Percentiles rank a stretch among this genome's conserved stretches.
phyloP scores from a whole-genome alignment of 2,113 vertebrate genomes.

The Ahaetulla prasina region DNA sequence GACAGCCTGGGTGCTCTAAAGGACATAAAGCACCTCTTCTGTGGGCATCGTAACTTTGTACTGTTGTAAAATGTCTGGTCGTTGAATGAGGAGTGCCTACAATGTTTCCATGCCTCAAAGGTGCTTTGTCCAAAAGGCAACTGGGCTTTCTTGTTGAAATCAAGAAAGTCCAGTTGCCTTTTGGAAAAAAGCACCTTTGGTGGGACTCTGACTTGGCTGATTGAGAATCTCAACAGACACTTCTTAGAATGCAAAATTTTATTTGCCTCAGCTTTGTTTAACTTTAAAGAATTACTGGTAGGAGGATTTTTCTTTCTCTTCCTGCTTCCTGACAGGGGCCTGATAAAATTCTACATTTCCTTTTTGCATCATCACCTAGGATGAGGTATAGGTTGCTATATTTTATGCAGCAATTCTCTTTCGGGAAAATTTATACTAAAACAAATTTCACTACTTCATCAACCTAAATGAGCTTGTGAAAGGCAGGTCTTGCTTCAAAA shows the following conservation, averaged over 20 bases:
- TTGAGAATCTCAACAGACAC: neutral
- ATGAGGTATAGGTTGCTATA: neutral
- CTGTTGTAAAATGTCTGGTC: neutral
- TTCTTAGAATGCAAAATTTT: neutral
- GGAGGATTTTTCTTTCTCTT: neutral
- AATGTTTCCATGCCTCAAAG: neutral
- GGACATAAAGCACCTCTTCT: neutral
- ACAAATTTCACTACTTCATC: neutral
- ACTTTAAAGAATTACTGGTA: neutral
- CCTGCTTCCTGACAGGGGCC: neutral
- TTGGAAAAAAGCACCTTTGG: neutral
- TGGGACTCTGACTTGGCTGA: neutral
- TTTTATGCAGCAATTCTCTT: neutral
- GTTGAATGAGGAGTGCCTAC: neutral
- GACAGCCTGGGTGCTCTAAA: neutral
- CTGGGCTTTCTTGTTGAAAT: neutral
- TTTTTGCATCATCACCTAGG: neutral
- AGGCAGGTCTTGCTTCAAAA: conserved; percentile 20
- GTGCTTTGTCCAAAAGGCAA: neutral
- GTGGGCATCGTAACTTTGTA: neutral
- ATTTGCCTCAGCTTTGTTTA: neutral
- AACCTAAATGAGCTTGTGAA: neutral
- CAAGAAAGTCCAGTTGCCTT: neutral
- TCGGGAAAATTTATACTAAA: neutral
- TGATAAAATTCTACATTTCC: neutral